These are phyloP conservation scores for Darevskia nairensis DNA, from an alignment of 2,797 vertebrate species.

Conservation along the genomic window DNA sequence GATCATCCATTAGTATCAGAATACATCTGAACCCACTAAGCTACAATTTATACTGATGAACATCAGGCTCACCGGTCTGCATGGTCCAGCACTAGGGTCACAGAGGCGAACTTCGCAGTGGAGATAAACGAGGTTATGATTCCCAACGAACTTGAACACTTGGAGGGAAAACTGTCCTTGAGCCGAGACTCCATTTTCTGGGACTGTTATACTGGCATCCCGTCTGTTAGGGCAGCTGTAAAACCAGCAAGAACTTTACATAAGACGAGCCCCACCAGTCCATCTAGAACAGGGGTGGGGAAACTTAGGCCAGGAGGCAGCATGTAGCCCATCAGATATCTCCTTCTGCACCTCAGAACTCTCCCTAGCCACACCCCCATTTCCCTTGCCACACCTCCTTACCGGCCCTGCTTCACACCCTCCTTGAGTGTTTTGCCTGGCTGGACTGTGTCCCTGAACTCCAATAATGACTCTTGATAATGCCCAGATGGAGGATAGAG, in stretches of 20 bases:
- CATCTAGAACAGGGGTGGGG: no score
- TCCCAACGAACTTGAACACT: constrained; percentile 74
- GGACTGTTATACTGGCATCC: constrained; percentile 67
- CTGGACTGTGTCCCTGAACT: no score
- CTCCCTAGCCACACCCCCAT: no score
- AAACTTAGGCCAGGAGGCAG: not conserved
- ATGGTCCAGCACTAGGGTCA: constrained; percentile 57
- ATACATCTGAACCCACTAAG: no score
- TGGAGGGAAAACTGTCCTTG: constrained; percentile 77
- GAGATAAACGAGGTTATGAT: constrained; percentile 74
- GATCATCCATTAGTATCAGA: not conserved
- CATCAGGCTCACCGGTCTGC: constrained; percentile 73
- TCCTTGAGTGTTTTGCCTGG: no score
- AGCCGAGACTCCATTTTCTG: constrained; percentile 76
- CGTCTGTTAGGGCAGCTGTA: constrained; percentile 76
- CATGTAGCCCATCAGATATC: not conserved
- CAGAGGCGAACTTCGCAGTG: constrained; percentile 81
- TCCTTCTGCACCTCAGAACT: no score
- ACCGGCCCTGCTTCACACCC: no score
- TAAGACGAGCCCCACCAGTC: not conserved
- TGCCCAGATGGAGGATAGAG: no score
- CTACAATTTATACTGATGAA: not conserved
- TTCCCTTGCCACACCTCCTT: no score
- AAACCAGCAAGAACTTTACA: not conserved
- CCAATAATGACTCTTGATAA: no score